These are phyloP conservation scores for Acrocephalus arundinaceus DNA, from an alignment of 2,113 vertebrate species.

Conservation along the genomic window DNA sequence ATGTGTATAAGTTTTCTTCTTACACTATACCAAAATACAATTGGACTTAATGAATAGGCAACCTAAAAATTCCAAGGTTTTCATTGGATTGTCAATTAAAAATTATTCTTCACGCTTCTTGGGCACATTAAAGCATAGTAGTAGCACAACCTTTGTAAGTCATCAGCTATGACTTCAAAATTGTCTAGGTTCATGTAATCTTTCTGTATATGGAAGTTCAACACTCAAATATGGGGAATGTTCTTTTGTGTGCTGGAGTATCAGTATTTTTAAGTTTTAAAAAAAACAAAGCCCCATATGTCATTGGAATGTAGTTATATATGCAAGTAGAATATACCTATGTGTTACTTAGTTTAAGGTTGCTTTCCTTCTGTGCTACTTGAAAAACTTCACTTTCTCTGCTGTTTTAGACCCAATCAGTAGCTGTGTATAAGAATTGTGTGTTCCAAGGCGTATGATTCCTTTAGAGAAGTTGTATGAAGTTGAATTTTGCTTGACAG, in stretches of 20 bases:
- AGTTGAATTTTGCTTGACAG: background rate
- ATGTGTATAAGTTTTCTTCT: background rate
- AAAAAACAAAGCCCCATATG: background rate
- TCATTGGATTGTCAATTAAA: background rate
- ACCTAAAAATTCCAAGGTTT: background rate
- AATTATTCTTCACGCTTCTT: background rate
- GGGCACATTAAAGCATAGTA: rapidly evolving
- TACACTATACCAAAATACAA: background rate
- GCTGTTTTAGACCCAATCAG: background rate
- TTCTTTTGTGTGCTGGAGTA: background rate
- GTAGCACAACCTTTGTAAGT: background rate
- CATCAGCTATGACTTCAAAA: background rate
- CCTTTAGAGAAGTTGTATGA: background rate
- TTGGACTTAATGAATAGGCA: background rate
- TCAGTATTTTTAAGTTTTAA: background rate
- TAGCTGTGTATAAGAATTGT: background rate
- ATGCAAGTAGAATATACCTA: background rate
- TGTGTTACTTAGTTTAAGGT: background rate
- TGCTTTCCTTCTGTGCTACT: background rate
- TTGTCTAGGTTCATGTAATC: background rate
- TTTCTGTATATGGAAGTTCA: background rate
- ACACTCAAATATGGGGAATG: rapidly evolving
- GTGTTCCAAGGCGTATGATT: background rate
- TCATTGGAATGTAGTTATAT: background rate
- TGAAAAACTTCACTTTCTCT: background rate